These are phyloP conservation scores for Istiophorus platypterus DNA, from an alignment of 2,113 vertebrate species.

Conservation along the genomic window DNA sequence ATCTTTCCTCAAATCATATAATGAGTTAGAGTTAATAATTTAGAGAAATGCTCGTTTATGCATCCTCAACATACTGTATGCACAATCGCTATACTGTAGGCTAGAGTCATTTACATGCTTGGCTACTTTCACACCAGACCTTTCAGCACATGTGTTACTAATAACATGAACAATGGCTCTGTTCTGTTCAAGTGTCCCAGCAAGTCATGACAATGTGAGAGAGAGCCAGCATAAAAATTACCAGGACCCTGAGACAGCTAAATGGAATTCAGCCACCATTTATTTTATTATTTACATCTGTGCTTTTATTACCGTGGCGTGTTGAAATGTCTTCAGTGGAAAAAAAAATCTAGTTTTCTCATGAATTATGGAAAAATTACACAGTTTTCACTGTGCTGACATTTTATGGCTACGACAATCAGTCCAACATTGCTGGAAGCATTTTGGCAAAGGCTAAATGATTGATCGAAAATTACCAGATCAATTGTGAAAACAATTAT, in stretches of 20 bases:
- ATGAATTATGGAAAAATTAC: constrained; percentile 5
- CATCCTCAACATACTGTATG: constrained; percentile 11
- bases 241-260: neutral
- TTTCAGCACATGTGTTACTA: neutral
- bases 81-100: neutral
- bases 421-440: too few relatives aligned
- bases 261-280: too few relatives aligned
- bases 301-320: neutral
- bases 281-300: neutral
- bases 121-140: neutral
- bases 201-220: neutral
- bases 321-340: neutral
- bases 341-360: neutral
- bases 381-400: neutral
- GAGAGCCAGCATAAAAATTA: neutral
- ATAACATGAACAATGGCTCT: neutral
- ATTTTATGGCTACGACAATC: neutral
- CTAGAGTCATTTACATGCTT: constrained; percentile 10
- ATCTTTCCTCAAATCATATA: constrained; percentile 49
- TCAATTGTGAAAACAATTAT: neutral
- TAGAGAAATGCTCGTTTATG: constrained; percentile 49
- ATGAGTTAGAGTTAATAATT: constrained; percentile 64
- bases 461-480: too few relatives aligned
- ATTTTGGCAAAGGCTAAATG: neutral
- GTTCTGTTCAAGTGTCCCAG: neutral